Evolutionary conservation across 2,888 invertebrate species (phyloP), one percentile per base, ranked within the genome.

Genomic region (Aspidiotus rigidus): DNA sequence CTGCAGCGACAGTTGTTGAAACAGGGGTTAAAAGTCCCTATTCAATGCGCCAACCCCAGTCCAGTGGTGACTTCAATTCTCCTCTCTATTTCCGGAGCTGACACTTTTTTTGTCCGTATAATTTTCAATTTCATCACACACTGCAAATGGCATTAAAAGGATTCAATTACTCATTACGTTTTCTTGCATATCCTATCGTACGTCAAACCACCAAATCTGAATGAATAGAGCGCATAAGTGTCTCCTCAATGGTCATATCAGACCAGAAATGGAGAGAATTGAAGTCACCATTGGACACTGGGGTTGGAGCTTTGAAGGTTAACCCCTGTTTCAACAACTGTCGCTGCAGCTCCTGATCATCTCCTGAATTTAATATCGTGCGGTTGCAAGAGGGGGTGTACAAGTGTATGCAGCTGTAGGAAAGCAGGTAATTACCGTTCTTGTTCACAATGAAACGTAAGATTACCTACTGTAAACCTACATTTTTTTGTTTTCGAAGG

Each of bases 1-100:
- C 49, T 10, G 49, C 9, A n/a, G 16, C 56, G 53, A 55, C 53
- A 7, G 54, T n/a, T 55, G 54, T 69, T 0, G 62, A 55, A 11
- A 69, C 42, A 41, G 69, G 62, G 7, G 41, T 42, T 41, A 69
- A 41, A 42, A 57, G 49, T 40, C 39, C 55, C 54, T 54, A 16
- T 62, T 62, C 41, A 56, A 55, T 49, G 11, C 10, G 39, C 56
- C 69, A 69, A 9, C 69, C 56, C 42, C 44, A 69, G 7, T 42
- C 55, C 10, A 53, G 39, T 1, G 56, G 62, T 16, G 53, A 41
- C 54, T 42, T 40, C 55, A n/a, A 42, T 42, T 41, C 7, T 17
- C 53, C 70, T 61, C 49, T 15, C 59, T 61, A 69, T 16, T 64
- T 15, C 60, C 61, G 71, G n/a, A 71, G 17, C 57, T 71, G 67